A percentile compares a stretch with the other conserved stretches of the same genome.
These are phyloP conservation scores for Drosophila quadrilineata DNA, from an alignment of 1,140 invertebrate species.

Conservation along the genomic window DNA sequence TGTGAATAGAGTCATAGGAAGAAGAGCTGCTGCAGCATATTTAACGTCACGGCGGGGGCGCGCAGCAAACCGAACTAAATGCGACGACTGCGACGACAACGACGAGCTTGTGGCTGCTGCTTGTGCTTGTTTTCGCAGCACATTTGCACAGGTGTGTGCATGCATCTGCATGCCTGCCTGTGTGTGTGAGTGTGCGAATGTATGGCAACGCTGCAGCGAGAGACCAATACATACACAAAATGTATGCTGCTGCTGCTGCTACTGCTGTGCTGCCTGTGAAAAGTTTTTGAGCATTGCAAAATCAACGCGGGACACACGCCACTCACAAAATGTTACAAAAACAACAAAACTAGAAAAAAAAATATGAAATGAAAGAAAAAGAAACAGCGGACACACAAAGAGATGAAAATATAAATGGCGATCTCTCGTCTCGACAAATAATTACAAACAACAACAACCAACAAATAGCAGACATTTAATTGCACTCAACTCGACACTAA, in stretches of 20 bases:
- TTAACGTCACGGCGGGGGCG: constrained; percentile 20
- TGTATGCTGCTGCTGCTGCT: constrained; percentile 47
- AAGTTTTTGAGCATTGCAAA: constrained; percentile 38
- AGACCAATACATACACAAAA: constrained; percentile 75
- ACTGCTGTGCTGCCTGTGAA: constrained; percentile 34
- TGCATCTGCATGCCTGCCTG: constrained; percentile 46
- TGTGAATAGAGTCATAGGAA: constrained; percentile 29
- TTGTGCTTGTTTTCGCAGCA: constrained; percentile 21
- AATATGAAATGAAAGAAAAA: constrained; percentile 10
- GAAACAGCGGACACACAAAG: constrained; percentile 37
- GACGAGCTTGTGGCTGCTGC: constrained; percentile 22
- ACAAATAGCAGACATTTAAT: constrained; percentile 49
- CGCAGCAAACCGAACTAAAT: constrained; percentile 29
- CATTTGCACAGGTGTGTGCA: constrained; percentile 73
- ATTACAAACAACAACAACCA: constrained; percentile 35
- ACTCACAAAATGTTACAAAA: constrained; percentile 45
- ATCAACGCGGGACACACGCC: constrained; percentile 51
- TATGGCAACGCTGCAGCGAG: constrained; percentile 63
- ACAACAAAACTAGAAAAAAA: constrained; percentile 7
- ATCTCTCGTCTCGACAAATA: constrained; percentile 44
- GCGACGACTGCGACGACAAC: constrained; percentile 14
- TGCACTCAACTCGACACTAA: constrained; percentile 21
- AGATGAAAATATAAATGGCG: constrained; percentile 48
- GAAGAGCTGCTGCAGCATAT: background rate
- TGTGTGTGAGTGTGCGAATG: constrained; percentile 41